phyloP scores from a whole-genome alignment of 2,888 invertebrate species.

The Monoplex corrugatus region DNA sequence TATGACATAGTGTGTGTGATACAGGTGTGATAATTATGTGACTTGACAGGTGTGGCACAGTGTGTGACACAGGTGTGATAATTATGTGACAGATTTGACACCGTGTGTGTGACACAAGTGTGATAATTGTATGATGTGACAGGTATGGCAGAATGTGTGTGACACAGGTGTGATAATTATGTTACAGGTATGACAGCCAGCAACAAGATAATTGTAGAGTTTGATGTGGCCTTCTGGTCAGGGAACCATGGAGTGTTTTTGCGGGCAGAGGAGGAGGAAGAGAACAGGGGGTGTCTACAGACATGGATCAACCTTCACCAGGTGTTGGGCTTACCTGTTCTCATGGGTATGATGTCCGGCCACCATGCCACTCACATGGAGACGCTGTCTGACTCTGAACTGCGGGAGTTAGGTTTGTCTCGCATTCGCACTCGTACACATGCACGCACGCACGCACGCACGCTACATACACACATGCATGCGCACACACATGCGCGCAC shows the following conservation, averaged over 20 bases:
- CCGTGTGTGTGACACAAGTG: neutral
- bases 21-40: no score
- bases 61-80: no score
- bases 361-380: conserved; percentile 64
- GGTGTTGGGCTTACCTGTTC: conserved; percentile 61
- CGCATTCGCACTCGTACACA: no score
- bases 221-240: conserved; percentile 74
- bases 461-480: no score
- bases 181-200: conserved; percentile 50
- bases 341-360: conserved; percentile 66
- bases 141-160: no score
- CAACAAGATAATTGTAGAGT: conserved; percentile 70
- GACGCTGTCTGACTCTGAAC: conserved; percentile 63
- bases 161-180: neutral
- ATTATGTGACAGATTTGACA: no score
- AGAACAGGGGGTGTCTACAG: conserved; percentile 67
- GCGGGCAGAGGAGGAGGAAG: conserved; percentile 57
- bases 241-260: conserved; percentile 70
- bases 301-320: conserved; percentile 70
- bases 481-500: no score
- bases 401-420: conserved; percentile 64
- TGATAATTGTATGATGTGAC: no score
- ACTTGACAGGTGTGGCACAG: no score
- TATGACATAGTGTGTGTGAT: no score
- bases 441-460: no score